Conservation (phyloP, 2,797 vertebrate species). For the Taenioides sp. region DNA sequence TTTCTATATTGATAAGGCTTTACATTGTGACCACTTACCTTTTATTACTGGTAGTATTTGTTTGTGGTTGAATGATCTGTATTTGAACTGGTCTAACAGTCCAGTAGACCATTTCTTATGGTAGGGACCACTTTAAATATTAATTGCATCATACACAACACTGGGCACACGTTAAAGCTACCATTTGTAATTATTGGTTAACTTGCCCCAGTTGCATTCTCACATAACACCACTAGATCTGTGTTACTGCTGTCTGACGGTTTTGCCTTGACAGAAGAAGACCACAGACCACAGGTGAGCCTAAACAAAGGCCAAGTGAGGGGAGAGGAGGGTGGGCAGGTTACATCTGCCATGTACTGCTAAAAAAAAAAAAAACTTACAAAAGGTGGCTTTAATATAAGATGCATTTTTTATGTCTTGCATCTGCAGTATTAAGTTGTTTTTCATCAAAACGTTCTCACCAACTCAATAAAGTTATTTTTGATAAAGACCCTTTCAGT, state of each 20-base stretch:
- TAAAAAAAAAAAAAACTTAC: too few relatives aligned
- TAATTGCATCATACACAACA: slow-evolving; percentile 51
- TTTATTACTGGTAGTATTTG: neutral
- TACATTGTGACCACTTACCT: neutral
- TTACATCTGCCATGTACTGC: too few relatives aligned
- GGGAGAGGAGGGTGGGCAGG: too few relatives aligned
- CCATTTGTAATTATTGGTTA: too few relatives aligned
- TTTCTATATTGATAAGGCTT: neutral
- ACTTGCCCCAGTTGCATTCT: too few relatives aligned
- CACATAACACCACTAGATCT: too few relatives aligned
- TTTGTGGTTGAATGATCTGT: neutral
- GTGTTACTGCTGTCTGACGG: too few relatives aligned
- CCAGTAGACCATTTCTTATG: slow-evolving; percentile 12
- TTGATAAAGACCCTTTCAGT: slow-evolving; percentile 55
- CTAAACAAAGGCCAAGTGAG: too few relatives aligned
- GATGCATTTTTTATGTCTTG: slow-evolving; percentile 26
- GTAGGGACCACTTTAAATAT: slow-evolving; percentile 23
- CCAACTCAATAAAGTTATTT: slow-evolving; percentile 73
- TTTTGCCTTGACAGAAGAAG: too few relatives aligned
- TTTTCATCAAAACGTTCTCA: slow-evolving; percentile 2
- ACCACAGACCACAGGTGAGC: too few relatives aligned
- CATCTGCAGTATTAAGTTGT: slow-evolving; percentile 16
- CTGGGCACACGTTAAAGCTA: slow-evolving; percentile 48
- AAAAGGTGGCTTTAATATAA: too few relatives aligned
- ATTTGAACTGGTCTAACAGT: slow-evolving; percentile 10